Base-by-base conservation (phyloP, 1,140 invertebrate genomes). In the Zaprionus inermis region DNA sequence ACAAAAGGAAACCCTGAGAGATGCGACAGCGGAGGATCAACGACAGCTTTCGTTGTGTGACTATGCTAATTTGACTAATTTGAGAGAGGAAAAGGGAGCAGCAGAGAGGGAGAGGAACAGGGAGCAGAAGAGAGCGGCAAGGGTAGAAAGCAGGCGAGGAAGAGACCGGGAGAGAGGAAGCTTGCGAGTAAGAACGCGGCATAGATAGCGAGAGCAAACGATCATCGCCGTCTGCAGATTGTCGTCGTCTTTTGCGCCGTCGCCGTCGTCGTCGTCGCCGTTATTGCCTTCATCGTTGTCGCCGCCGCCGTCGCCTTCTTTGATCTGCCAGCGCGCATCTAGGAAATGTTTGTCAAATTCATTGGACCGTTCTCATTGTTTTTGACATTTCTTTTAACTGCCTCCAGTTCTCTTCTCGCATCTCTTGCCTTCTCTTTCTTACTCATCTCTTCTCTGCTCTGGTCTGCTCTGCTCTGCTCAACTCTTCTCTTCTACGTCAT, bases 301-400 rank as follows among this genome's bases (percentile, higher is more conserved):
- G 79, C 18, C 34, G 70, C 74, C 72, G 77, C 20, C 24, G 76
- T 76, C 68, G 76, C 72, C 54, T 65, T 56, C 89, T 91, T 91
- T 91, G 89, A 91, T 91, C 88, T 91, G 88, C 88, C 88, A 91
- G 83, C 88, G 82, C 78, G 75, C 83, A 91, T 91, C 88, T 91
- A 91, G 88, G 88, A 91, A 91, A 91, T 88, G 88, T 91, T 91
- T 91, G 88, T 91, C 89, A 91, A 91, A 89, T 82, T 81, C 89
- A 89, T 77, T 91, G 74, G 84, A 91, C 89, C 89, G 90, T 91
- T 79, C 76, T 91, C 89, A 91, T 89, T 80, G 79, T 83, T 91
- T 91, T 89, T 91, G 89, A 91, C 89, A 91, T 88, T 88, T 89
- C 84, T 89, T 84, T 89, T 89, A 88, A 49, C 44, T 49, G 79